Conservation (phyloP, 2,113 vertebrate species). For the Bothrops jararaca region DNA sequence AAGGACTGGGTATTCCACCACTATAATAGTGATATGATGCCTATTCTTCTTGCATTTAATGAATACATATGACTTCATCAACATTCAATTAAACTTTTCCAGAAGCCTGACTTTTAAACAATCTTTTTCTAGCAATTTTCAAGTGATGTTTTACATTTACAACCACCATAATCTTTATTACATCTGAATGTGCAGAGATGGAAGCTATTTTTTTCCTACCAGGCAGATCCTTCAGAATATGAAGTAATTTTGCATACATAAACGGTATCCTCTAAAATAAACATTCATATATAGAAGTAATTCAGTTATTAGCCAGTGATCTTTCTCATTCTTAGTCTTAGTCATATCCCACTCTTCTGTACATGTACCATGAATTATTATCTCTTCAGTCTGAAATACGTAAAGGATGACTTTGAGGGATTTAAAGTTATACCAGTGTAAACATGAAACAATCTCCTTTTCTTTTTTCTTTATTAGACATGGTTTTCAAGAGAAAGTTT, state of each 20-base stretch:
- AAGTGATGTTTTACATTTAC: slow-evolving; percentile 26
- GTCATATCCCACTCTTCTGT: neutral
- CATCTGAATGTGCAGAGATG: neutral
- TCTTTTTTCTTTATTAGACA: neutral
- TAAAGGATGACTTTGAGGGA: slow-evolving; percentile 15
- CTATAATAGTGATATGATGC: too few relatives aligned
- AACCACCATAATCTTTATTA: neutral
- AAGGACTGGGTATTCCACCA: neutral
- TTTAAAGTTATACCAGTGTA: neutral
- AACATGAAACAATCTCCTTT: neutral
- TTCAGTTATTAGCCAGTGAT: neutral
- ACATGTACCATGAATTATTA: neutral
- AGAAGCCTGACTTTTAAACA: neutral
- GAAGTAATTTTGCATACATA: neutral
- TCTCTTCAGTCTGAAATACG: neutral
- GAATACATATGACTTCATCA: neutral
- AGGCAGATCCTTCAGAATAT: neutral
- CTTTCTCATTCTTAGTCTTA: too few relatives aligned
- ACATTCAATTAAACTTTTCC: slow-evolving; percentile 19
- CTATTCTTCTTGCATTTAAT: neutral
- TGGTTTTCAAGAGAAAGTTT: neutral
- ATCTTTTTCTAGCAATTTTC: slow-evolving; percentile 8
- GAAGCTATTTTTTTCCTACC: neutral
- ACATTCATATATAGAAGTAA: neutral
- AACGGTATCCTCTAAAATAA: neutral